Conservation (phyloP, 2,113 vertebrate species). For the Colaptes auratus region DNA sequence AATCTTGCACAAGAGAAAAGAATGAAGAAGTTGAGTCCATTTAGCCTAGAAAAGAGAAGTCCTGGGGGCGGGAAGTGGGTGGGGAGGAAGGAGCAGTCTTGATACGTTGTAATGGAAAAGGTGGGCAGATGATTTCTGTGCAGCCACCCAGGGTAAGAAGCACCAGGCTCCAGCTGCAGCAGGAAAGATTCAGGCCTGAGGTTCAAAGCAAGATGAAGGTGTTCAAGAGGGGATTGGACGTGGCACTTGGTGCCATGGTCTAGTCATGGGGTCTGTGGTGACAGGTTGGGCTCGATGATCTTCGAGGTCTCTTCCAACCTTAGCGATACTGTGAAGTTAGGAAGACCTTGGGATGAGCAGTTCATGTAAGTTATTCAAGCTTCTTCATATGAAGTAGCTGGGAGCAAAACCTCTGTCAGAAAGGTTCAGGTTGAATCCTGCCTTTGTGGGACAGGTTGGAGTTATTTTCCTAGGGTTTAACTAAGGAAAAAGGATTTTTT, state of each 20-base stretch:
- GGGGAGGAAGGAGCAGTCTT: not conserved
- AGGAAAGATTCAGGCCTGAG: not conserved
- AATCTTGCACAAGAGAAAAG: not conserved
- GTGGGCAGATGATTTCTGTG: not conserved
- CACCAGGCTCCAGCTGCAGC: not conserved
- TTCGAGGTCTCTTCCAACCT: no score
- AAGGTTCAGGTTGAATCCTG: not conserved
- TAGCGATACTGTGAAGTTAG: no score
- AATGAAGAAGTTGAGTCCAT: not conserved
- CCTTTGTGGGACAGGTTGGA: not conserved
- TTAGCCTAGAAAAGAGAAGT: conserved; percentile 12
- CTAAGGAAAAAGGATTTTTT: not conserved
- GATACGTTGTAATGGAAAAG: conserved; percentile 33
- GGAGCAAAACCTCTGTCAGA: not conserved
- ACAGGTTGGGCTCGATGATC: no score
- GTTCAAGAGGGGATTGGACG: no score
- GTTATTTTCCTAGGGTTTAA: not conserved
- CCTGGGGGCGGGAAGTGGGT: not conserved
- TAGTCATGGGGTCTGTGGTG: no score
- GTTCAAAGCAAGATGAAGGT: fast-evolving
- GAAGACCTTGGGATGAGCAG: not conserved
- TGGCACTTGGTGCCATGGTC: no score
- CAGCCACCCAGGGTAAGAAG: not conserved
- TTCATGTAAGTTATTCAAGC: not conserved
- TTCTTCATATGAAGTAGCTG: not conserved